phyloP scores from a whole-genome alignment of 2,113 vertebrate genomes.

The Irena cyanogastra region DNA sequence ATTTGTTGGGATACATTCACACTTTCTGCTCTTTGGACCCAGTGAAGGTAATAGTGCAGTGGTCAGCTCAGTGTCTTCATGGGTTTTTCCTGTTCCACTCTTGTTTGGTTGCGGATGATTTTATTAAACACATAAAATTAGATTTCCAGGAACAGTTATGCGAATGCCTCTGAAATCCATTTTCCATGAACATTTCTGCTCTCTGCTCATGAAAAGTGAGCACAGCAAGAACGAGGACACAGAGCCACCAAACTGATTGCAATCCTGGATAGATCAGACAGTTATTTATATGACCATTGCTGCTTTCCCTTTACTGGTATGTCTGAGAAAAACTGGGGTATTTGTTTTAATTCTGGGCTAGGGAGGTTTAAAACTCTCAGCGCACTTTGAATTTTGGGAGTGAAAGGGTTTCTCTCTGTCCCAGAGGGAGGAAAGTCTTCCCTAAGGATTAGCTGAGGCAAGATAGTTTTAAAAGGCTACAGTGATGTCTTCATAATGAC shows the following conservation, averaged over 20 bases:
- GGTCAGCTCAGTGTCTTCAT: not conserved
- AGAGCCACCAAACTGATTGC: not conserved
- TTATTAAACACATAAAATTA: slow-evolving; percentile 33
- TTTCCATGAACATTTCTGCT: slow-evolving; percentile 40
- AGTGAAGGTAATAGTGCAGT: not conserved
- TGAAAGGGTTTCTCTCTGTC: not conserved
- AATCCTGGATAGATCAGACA: not conserved
- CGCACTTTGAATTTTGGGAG: not conserved
- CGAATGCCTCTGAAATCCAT: not conserved
- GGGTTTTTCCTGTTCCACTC: not conserved
- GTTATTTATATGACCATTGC: not conserved
- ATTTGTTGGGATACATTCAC: not conserved
- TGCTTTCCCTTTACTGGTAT: not conserved
- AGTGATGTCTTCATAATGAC: not conserved
- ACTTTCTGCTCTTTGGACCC: not conserved
- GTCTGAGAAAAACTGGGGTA: not conserved
- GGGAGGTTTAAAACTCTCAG: not conserved
- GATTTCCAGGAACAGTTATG: slow-evolving; percentile 45
- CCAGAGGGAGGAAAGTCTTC: not conserved
- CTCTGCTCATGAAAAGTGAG: slow-evolving; percentile 3
- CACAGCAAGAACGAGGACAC: not conserved
- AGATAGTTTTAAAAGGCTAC: not conserved
- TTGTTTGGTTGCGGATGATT: not conserved
- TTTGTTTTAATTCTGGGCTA: not conserved
- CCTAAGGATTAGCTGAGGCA: not conserved